Evolutionary conservation across 2,797 vertebrate species (phyloP).

Genomic region (Acrossocheilus fasciatus): DNA sequence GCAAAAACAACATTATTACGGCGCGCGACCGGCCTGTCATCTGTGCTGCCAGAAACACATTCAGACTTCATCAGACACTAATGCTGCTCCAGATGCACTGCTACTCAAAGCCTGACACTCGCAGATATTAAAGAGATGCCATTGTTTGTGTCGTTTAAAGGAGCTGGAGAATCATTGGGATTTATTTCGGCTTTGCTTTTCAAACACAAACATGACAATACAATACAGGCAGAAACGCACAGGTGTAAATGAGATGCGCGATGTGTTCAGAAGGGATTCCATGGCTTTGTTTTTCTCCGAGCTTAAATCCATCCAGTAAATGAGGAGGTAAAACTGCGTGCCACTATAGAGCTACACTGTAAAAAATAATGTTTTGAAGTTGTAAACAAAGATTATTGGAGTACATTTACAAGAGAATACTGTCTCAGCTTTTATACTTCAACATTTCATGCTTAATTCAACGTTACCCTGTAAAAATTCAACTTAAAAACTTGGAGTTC

Average conservation of each 20-base stretch:
- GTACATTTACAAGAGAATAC: too few relatives aligned
- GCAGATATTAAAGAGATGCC: neutral
- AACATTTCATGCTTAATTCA: too few relatives aligned
- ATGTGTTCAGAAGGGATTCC: too few relatives aligned
- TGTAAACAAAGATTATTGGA: too few relatives aligned
- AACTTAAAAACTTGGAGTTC: too few relatives aligned
- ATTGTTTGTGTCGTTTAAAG: neutral
- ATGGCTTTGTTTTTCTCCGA: neutral
- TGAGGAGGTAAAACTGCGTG: too few relatives aligned
- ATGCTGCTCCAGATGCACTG: neutral
- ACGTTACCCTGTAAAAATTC: too few relatives aligned
- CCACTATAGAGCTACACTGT: too few relatives aligned
- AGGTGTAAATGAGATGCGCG: neutral
- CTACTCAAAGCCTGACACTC: neutral
- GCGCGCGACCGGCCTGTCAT: constrained; percentile 4
- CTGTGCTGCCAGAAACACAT: neutral
- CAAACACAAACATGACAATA: neutral
- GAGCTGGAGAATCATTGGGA: neutral
- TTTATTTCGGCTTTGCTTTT: neutral
- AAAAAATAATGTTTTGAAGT: too few relatives aligned
- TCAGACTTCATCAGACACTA: neutral
- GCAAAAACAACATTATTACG: constrained; percentile 57
- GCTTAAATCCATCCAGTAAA: too few relatives aligned
- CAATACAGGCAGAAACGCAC: neutral
- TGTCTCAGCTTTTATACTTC: too few relatives aligned